Percentiles rank a stretch among this genome's conserved stretches.
phyloP scores from a whole-genome alignment of 2,797 vertebrate species.

The Halcyon chelicuti region DNA sequence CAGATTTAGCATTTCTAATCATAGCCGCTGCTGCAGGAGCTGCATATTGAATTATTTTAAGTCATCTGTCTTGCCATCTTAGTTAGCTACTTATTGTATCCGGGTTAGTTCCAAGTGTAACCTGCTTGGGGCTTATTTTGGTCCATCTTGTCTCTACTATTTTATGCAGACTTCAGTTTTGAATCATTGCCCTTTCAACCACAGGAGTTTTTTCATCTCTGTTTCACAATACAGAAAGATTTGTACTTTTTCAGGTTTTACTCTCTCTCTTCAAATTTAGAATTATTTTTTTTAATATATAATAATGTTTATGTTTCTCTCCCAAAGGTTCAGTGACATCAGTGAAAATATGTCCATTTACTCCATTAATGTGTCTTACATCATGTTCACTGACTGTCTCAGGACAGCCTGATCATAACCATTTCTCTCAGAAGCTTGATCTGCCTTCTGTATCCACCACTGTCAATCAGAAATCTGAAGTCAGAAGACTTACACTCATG shows the following conservation, averaged over 20 bases:
- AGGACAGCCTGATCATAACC: conserved; percentile 4
- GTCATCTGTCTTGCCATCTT: not conserved
- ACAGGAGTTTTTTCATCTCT: not conserved
- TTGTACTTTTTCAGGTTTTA: not conserved
- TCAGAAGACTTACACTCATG: not conserved
- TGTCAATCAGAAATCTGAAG: conserved; percentile 23
- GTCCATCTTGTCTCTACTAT: not conserved
- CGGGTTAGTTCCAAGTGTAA: not conserved
- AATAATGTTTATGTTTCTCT: not conserved
- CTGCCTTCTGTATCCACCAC: not conserved
- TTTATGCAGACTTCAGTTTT: not conserved
- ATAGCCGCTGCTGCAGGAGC: not conserved
- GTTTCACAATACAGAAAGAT: not conserved
- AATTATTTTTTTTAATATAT: not conserved
- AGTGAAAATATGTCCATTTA: not conserved
- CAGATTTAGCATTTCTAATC: not conserved
- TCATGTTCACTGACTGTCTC: not conserved
- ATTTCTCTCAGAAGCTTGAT: conserved; percentile 1
- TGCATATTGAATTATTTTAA: not conserved
- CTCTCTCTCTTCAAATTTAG: not conserved
- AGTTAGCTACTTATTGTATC: not conserved
- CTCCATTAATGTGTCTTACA: not conserved
- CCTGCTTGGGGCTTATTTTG: not conserved
- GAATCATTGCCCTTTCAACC: not conserved
- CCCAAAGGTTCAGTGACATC: not conserved